phyloP scores from a whole-genome alignment of 2,888 invertebrate species.

The Callyntrura sp. region DNA sequence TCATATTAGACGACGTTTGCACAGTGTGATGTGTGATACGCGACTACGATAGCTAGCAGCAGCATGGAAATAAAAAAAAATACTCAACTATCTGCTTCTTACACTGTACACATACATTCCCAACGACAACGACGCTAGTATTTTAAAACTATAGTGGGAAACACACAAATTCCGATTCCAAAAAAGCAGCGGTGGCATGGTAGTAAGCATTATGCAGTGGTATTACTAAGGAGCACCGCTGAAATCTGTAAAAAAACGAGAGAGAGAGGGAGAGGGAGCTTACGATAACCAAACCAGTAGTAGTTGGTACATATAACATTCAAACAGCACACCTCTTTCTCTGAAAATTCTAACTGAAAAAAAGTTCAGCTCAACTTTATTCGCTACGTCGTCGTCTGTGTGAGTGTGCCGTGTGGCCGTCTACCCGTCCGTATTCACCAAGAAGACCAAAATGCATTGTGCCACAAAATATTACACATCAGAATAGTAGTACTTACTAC shows the following conservation, averaged over 20 bases:
- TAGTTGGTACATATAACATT: not conserved
- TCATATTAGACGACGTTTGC: too few species aligned
- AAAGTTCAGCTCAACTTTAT: constrained; percentile 39
- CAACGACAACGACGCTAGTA: not conserved
- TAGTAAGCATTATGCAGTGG: not conserved
- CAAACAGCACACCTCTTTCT: constrained; percentile 16
- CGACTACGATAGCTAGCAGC: too few species aligned
- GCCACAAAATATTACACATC: not conserved
- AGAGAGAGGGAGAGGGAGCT: not conserved
- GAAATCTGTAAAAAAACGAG: not conserved
- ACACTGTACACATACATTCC: too few species aligned
- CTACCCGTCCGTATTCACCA: not conserved
- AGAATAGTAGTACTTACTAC: too few species aligned
- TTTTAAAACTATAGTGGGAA: not conserved
- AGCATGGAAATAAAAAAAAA: too few species aligned
- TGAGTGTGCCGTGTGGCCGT: too few species aligned
- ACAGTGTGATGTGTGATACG: too few species aligned
- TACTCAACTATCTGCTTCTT: too few species aligned
- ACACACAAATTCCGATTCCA: not conserved
- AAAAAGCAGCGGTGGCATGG: not conserved
- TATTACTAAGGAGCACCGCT: not conserved
- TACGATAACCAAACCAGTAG: not conserved
- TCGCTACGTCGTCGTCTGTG: not conserved
- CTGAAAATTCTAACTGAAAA: constrained; percentile 29
- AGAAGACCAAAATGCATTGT: constrained; percentile 5